These are phyloP conservation scores for Drosophila pandora DNA, from an alignment of 1,140 invertebrate genomes.

Conservation along the genomic window DNA sequence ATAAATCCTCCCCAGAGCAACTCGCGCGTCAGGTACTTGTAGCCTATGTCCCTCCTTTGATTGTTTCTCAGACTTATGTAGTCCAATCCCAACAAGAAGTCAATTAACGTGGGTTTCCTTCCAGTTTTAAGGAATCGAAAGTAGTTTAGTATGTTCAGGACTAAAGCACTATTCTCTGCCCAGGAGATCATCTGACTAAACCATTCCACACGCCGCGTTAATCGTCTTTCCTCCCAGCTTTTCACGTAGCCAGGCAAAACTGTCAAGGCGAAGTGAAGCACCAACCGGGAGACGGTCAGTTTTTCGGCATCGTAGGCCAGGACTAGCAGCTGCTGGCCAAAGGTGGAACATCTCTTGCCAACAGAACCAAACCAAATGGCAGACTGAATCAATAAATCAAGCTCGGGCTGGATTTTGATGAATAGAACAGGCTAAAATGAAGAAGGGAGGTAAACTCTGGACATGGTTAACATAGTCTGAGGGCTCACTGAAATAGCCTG, in stretches of 20 bases:
- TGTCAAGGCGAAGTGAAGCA: constrained; percentile 85
- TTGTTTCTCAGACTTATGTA: constrained; percentile 84
- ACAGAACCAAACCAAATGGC: constrained; percentile 86
- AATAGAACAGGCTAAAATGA: constrained; percentile 84
- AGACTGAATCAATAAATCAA: constrained; percentile 86
- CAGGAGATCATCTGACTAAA: constrained; percentile 84
- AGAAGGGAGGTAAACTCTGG: not conserved
- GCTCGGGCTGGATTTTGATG: constrained; percentile 85
- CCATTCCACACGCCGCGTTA: constrained; percentile 84
- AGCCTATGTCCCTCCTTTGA: constrained; percentile 85
- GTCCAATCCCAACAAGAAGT: constrained; percentile 85
- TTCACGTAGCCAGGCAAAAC: constrained; percentile 85
- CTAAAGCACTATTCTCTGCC: constrained; percentile 85
- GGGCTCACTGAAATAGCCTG: constrained; percentile 85
- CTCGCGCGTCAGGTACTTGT: constrained; percentile 87
- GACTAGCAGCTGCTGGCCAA: constrained; percentile 87
- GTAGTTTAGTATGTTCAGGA: constrained; percentile 87
- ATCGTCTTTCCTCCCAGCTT: constrained; percentile 85
- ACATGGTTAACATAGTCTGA: not conserved
- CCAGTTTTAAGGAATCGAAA: constrained; percentile 87
- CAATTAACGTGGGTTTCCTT: constrained; percentile 86
- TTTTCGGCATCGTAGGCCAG: constrained; percentile 85
- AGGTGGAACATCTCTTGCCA: constrained; percentile 85
- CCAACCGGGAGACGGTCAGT: constrained; percentile 84
- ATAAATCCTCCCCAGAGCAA: constrained; percentile 88